A percentile compares a stretch with the other conserved stretches of the same genome.
These are phyloP conservation scores for Rhopilema esculentum DNA, from an alignment of 30 jellyfish, hydroid and myxozoan species.

Conservation along the genomic window DNA sequence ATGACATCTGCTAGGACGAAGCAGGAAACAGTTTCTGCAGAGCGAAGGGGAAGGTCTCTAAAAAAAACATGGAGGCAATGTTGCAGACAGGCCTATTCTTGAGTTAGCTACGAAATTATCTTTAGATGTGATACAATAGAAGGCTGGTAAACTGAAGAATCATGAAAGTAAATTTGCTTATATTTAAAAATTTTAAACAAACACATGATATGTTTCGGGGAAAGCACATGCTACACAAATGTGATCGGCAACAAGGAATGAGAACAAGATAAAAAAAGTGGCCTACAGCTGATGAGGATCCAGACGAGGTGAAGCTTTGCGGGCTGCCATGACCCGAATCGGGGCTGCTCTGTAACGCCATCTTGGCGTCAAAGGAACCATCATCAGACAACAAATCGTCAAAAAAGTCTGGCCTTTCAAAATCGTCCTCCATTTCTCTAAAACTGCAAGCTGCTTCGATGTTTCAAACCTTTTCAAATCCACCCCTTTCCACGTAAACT, in stretches of 20 bases:
- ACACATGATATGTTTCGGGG: too few relatives aligned
- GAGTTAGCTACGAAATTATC: neutral
- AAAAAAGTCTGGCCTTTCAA: conserved; percentile 52
- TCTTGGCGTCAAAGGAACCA: conserved; percentile 60
- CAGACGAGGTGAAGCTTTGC: conserved; percentile 55
- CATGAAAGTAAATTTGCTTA: too few relatives aligned
- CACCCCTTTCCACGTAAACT: neutral
- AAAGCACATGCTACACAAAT: neutral
- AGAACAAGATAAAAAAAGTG: conserved; percentile 9
- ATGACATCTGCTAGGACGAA: neutral
- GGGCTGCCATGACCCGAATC: conserved; percentile 99
- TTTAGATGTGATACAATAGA: too few relatives aligned
- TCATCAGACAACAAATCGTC: conserved; percentile 65
- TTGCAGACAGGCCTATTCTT: neutral
- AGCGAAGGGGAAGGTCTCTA: neutral
- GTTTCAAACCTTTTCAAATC: neutral
- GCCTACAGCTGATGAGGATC: conserved; percentile 67
- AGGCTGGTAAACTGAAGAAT: too few relatives aligned
- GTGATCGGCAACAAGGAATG: neutral
- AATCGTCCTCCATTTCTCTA: conserved; percentile 56
- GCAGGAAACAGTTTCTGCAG: neutral
- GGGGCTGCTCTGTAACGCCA: conserved; percentile 48
- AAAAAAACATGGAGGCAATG: neutral
- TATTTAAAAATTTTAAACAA: too few relatives aligned
- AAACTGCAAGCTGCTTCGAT: neutral